Evolutionary conservation across 1,140 invertebrate genomes (phyloP).

Genomic region (Holotrichia oblita): DNA sequence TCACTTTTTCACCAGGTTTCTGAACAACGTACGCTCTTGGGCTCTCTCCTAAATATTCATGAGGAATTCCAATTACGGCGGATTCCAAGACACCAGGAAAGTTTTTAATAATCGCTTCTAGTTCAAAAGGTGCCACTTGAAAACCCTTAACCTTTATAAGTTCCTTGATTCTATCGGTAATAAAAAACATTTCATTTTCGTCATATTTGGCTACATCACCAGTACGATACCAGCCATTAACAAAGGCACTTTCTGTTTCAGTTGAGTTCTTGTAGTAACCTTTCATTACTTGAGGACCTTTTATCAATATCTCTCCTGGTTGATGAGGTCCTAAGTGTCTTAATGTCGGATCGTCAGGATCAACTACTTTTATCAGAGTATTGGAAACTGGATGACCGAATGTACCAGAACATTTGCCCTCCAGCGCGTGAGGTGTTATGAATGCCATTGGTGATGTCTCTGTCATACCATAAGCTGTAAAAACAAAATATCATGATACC

Average conservation of each 20-base stretch:
- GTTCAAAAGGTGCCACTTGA: slow-evolving; percentile 86
- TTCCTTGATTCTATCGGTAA: slow-evolving; percentile 83
- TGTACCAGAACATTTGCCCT: slow-evolving; percentile 60
- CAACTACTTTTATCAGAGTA: slow-evolving; percentile 73
- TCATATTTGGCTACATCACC: slow-evolving; percentile 79
- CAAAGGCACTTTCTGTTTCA: slow-evolving; percentile 70
- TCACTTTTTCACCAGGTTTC: slow-evolving; percentile 50
- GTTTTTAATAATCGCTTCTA: slow-evolving; percentile 82
- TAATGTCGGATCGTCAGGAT: slow-evolving; percentile 66
- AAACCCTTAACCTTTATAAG: slow-evolving; percentile 85
- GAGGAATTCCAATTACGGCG: slow-evolving; percentile 84
- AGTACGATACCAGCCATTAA: slow-evolving; percentile 79
- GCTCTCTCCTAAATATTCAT: slow-evolving; percentile 76
- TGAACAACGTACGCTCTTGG: slow-evolving; percentile 80
- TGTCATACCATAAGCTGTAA: slow-evolving; percentile 71
- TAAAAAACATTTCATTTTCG: slow-evolving; percentile 69
- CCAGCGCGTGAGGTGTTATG: slow-evolving; percentile 55
- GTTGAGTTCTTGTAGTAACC: slow-evolving; percentile 80
- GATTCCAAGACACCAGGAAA: slow-evolving; percentile 82
- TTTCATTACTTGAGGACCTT: slow-evolving; percentile 76
- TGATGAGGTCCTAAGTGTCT: slow-evolving; percentile 63
- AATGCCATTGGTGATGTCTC: slow-evolving; percentile 67
- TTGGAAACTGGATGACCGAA: slow-evolving; percentile 69
- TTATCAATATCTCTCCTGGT: slow-evolving; percentile 72
- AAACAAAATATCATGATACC: too few species aligned